Percentiles rank a stretch among this genome's conserved stretches.
Conservation (phyloP, 2,888 invertebrate species). For the Drosophila limbata region DNA sequence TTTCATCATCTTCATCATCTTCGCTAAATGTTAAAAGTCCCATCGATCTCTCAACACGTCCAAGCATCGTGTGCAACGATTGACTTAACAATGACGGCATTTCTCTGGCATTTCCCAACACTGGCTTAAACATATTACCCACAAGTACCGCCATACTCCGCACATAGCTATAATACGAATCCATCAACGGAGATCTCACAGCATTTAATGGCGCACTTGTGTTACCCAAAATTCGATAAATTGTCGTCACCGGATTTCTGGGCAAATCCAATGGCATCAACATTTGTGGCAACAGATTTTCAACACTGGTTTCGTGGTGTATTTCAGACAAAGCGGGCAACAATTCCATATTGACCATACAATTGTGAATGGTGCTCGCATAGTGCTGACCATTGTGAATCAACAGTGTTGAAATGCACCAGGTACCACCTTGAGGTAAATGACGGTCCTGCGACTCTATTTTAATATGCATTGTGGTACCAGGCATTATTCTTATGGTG, state of each 20-base stretch:
- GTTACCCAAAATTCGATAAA: background rate
- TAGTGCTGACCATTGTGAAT: slow-evolving; percentile 31
- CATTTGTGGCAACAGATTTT: background rate
- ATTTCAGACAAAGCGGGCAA: background rate
- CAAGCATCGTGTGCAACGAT: background rate
- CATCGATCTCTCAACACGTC: background rate
- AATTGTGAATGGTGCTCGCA: slow-evolving; percentile 19
- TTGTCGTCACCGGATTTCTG: background rate
- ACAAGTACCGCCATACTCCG: background rate
- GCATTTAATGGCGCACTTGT: background rate
- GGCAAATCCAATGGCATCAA: slow-evolving; percentile 10
- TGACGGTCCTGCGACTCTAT: slow-evolving; percentile 1
- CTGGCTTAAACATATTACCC: background rate
- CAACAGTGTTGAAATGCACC: slow-evolving; percentile 35
- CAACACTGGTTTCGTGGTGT: no score
- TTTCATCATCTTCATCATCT: background rate
- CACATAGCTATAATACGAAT: background rate
- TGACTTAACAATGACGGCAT: background rate
- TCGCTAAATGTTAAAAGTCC: background rate
- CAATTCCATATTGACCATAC: background rate
- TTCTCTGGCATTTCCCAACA: no score
- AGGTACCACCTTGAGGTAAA: background rate
- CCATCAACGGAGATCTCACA: background rate
- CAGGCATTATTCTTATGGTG: slow-evolving; percentile 10
- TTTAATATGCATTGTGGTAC: slow-evolving; percentile 22